phyloP scores from a whole-genome alignment of 2,797 vertebrate species.

The Rhincodon typus region DNA sequence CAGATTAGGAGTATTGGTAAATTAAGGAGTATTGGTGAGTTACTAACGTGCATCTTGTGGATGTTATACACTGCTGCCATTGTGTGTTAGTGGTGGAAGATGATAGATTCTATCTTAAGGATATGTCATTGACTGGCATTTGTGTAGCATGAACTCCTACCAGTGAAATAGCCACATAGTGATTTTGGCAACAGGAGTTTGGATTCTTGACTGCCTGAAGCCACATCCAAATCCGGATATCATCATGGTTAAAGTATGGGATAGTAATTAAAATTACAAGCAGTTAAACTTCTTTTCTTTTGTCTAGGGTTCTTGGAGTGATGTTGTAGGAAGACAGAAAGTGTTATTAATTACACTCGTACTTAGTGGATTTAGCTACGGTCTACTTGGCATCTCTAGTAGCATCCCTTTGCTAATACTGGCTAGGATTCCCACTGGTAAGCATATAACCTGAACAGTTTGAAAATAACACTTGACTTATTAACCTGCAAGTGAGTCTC shows the following conservation, averaged over 20 bases:
- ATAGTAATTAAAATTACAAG: not conserved
- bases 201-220: not conserved
- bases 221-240: not conserved
- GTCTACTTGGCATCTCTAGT: slow-evolving; percentile 75
- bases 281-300: slow-evolving; percentile 39
- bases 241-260: not conserved
- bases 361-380: slow-evolving; percentile 79
- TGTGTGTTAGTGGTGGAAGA: no score
- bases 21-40: no score
- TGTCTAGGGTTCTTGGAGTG: slow-evolving; percentile 92
- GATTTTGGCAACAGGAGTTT: not conserved
- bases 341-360: slow-evolving; percentile 82
- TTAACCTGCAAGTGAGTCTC: not conserved
- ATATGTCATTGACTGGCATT: no score
- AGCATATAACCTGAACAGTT: slow-evolving; percentile 48
- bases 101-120: no score
- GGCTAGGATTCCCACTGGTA: slow-evolving; percentile 82
- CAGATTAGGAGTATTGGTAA: no score
- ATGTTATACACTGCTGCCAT: no score
- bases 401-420: slow-evolving; percentile 75
- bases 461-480: not conserved
- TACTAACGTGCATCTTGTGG: no score
- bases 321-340: slow-evolving; percentile 74
- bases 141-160: not conserved
- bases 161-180: not conserved